Conservation (phyloP, 1,140 invertebrate species). For the Himalopsyche phryganea region DNA sequence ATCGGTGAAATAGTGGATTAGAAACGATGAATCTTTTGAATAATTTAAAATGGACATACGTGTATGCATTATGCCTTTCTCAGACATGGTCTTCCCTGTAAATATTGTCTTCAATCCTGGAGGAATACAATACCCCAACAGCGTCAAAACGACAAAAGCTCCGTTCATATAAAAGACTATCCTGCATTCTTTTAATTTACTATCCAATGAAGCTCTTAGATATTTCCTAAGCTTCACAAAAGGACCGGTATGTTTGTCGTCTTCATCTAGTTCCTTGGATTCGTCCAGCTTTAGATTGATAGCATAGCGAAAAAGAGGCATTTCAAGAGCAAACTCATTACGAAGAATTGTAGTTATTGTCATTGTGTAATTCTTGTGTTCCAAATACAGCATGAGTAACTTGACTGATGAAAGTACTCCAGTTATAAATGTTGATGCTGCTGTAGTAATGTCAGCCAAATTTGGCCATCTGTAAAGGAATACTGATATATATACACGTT, state of each 20-base stretch:
- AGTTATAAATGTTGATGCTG: conserved; percentile 5
- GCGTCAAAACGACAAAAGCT: conserved; percentile 2
- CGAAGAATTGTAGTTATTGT: conserved; percentile 1
- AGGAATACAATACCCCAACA: conserved; percentile 13
- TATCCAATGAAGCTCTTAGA: neutral
- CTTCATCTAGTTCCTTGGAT: neutral
- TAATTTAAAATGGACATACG: too few relatives aligned
- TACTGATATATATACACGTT: too few relatives aligned
- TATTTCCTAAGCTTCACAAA: conserved; percentile 5
- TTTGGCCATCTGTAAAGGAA: conserved; percentile 7
- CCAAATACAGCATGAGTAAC: conserved; percentile 1
- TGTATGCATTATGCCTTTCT: neutral
- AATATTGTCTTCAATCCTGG: conserved; percentile 3
- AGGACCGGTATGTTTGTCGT: neutral
- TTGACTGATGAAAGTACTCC: conserved; percentile 8
- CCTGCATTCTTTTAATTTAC: conserved; percentile 10
- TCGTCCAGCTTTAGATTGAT: neutral
- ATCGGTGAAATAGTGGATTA: too few relatives aligned
- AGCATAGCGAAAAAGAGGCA: neutral
- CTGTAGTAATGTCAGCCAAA: conserved; percentile 7
- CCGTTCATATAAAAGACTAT: conserved; percentile 8
- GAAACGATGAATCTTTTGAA: too few relatives aligned
- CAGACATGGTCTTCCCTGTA: neutral
- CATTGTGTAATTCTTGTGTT: neutral
- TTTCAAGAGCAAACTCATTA: conserved; percentile 2